Evolutionary conservation across 92 coral and sea anemone genomes (phyloP).

Genomic region (Heteractis magnifica): DNA sequence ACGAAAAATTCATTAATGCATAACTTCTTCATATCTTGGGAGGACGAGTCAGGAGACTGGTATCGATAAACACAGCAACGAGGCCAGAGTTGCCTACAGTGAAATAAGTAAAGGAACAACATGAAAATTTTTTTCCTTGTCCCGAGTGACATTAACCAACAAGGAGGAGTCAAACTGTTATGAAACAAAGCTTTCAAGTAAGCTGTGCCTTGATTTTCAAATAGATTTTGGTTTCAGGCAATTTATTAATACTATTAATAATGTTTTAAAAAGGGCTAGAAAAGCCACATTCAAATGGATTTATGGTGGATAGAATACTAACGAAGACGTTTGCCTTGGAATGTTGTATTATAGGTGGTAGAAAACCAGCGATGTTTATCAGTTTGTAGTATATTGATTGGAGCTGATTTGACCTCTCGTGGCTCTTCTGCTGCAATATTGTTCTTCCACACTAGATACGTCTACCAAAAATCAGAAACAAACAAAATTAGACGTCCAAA

Average conservation of each 20-base stretch:
- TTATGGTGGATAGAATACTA: constrained; percentile 4
- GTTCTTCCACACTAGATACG: constrained; percentile 82
- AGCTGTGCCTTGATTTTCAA: too few species aligned
- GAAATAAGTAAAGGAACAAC: too few species aligned
- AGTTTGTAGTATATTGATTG: constrained; percentile 68
- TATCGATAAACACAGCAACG: neutral
- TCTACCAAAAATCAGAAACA: constrained; percentile 26
- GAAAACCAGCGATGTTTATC: constrained; percentile 74
- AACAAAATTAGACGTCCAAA: neutral
- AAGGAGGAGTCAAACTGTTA: too few species aligned
- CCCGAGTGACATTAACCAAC: too few species aligned
- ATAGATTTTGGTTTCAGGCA: too few species aligned
- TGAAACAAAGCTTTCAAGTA: too few species aligned
- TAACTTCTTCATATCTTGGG: neutral
- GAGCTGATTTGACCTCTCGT: constrained; percentile 76
- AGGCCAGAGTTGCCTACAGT: neutral
- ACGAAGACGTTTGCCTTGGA: constrained; percentile 67
- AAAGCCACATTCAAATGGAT: too few species aligned
- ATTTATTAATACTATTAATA: too few species aligned
- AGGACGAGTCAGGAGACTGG: neutral
- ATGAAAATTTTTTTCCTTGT: too few species aligned
- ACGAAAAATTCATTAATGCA: neutral
- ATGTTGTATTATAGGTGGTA: constrained; percentile 72
- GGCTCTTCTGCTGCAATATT: constrained; percentile 64
- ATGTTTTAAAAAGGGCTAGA: too few species aligned